Percentiles rank a stretch among this genome's conserved stretches.
Conservation (phyloP, 2,888 invertebrate species). For the Acrobasis consociella region DNA sequence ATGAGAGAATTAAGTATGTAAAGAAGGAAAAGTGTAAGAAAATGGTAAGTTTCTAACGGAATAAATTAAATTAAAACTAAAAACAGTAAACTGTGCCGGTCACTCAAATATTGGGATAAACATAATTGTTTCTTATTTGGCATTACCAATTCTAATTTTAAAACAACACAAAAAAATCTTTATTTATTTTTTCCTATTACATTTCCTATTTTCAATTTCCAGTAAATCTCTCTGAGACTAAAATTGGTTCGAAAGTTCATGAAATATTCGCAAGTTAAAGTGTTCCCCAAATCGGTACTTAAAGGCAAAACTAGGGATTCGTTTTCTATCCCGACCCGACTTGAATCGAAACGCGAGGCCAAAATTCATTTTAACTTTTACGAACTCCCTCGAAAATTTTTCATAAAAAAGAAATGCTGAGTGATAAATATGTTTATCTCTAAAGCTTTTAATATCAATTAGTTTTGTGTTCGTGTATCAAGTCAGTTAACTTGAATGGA, state of each 20-base stretch:
- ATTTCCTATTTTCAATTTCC: not conserved
- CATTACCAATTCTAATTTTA: too few species aligned
- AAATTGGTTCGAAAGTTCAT: slow-evolving; percentile 14
- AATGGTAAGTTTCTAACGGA: too few species aligned
- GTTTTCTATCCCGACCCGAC: not conserved
- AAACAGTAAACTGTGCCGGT: too few species aligned
- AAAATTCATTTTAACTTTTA: not conserved
- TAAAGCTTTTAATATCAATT: too few species aligned
- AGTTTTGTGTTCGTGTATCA: too few species aligned
- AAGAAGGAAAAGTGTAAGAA: too few species aligned
- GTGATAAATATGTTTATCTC: not conserved
- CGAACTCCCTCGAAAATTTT: not conserved
- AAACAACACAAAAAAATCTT: not conserved
- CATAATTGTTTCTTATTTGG: too few species aligned
- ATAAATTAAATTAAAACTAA: too few species aligned
- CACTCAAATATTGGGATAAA: too few species aligned
- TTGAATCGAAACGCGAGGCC: not conserved
- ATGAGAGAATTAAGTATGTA: too few species aligned
- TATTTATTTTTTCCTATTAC: not conserved
- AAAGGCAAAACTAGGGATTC: not conserved
- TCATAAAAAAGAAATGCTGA: not conserved
- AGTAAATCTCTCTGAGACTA: slow-evolving; percentile 1
- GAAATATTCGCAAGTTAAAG: slow-evolving; percentile 7
- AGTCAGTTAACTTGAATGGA: too few species aligned
- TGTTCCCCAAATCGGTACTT: not conserved